Percentiles rank a stretch among this genome's conserved stretches.
phyloP scores from a whole-genome alignment of 2,797 vertebrate genomes.

The Squalus acanthias region DNA sequence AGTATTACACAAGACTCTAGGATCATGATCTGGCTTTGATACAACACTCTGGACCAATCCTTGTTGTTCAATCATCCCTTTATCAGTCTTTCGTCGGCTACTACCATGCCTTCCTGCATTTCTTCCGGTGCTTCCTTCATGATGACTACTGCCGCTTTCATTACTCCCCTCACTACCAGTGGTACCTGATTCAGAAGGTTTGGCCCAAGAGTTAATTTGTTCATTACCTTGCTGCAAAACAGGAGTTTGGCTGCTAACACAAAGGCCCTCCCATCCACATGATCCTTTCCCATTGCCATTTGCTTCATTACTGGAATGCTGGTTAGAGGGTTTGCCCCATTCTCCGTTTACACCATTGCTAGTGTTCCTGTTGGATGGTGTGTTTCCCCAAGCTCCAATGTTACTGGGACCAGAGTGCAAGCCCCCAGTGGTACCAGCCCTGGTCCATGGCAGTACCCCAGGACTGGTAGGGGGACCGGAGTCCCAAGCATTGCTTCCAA shows the following conservation, averaged over 20 bases:
- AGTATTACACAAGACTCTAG: conserved; percentile 75
- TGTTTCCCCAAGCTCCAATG: conserved; percentile 66
- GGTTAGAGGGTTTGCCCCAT: conserved; percentile 69
- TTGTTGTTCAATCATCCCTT: conserved; percentile 62
- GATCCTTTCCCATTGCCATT: conserved; percentile 63
- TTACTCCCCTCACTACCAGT: conserved; percentile 67
- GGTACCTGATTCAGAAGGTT: conserved; percentile 60
- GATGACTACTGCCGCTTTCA: conserved; percentile 61
- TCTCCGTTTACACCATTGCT: conserved; percentile 63
- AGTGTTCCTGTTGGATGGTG: conserved; percentile 52
- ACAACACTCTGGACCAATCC: conserved; percentile 60
- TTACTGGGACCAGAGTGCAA: conserved; percentile 52
- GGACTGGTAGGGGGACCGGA: conserved; percentile 64
- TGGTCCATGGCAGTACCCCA: conserved; percentile 66
- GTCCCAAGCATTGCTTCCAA: conserved; percentile 65
- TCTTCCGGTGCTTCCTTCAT: conserved; percentile 64
- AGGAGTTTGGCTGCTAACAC: conserved; percentile 58
- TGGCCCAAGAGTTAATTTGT: conserved; percentile 69
- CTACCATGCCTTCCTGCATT: conserved; percentile 52
- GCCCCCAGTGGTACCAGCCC: conserved; percentile 53
- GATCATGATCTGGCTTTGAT: conserved; percentile 75
- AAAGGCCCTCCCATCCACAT: conserved; percentile 65
- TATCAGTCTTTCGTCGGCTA: conserved; percentile 63
- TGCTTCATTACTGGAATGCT: conserved; percentile 69
- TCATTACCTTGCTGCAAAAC: conserved; percentile 61